A percentile compares a stretch with the other conserved stretches of the same genome.
These are phyloP conservation scores for Myodes glareolus DNA, from an alignment of 2,113 vertebrate genomes.

Conservation along the genomic window DNA sequence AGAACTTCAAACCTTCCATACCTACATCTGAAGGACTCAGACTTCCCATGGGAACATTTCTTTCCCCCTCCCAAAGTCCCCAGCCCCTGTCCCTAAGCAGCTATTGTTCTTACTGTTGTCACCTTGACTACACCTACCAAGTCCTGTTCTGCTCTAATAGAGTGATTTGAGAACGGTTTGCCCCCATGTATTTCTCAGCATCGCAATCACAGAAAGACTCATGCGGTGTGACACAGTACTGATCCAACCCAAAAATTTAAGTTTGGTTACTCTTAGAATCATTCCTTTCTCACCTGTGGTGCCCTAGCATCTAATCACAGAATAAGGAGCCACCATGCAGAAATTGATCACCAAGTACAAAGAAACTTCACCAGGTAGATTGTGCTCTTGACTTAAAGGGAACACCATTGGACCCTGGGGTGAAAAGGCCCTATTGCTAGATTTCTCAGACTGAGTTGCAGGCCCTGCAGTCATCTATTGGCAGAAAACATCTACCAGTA, in stretches of 20 bases:
- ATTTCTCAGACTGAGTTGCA: background rate
- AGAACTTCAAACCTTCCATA: background rate
- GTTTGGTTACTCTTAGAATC: constrained; percentile 52
- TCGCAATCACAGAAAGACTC: constrained; percentile 28
- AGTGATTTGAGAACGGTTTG: constrained; percentile 47
- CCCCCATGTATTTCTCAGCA: constrained; percentile 7
- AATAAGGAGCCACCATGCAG: background rate
- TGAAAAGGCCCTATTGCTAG: background rate
- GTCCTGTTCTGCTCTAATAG: constrained; percentile 1
- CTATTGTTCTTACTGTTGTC: background rate
- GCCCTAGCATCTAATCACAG: background rate
- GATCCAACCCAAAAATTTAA: constrained; percentile 37
- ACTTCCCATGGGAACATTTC: constrained; percentile 22
- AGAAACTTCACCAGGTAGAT: background rate
- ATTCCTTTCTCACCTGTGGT: constrained; percentile 49
- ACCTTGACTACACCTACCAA: constrained; percentile 41
- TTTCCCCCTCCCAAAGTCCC: background rate
- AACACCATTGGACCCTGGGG: background rate
- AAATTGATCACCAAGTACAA: background rate
- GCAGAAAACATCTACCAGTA: background rate
- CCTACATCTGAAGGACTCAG: background rate
- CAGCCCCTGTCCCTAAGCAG: background rate
- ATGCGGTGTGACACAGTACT: background rate
- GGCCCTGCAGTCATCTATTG: background rate
- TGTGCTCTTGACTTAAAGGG: background rate